Conservation (phyloP, 2,888 invertebrate species). For the Itoplectis maculator region DNA sequence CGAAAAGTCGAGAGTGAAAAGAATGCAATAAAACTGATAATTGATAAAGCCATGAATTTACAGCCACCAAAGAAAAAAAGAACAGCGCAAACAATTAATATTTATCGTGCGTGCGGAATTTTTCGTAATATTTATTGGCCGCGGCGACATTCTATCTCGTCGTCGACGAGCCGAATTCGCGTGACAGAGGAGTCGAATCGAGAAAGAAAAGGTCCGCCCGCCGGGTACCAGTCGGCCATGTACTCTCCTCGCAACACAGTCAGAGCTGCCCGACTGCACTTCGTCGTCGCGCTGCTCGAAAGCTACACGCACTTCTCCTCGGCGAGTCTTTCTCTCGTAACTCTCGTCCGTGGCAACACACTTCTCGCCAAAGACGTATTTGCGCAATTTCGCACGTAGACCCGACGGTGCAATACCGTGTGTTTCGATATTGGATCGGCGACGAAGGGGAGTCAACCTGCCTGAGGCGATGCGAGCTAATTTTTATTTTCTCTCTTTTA, state of each 20-base stretch:
- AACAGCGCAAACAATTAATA: not conserved
- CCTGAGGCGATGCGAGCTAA: not conserved
- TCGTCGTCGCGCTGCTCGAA: constrained; percentile 47
- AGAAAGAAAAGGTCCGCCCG: constrained; percentile 51
- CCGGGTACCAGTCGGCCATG: constrained; percentile 59
- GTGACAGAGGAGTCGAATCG: constrained; percentile 22
- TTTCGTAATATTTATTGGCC: constrained; percentile 6
- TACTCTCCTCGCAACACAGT: constrained; percentile 36
- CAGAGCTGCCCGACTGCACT: constrained; percentile 8
- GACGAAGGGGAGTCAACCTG: not conserved
- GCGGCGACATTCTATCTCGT: constrained; percentile 6
- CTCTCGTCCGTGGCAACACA: constrained; percentile 67
- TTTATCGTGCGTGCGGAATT: not conserved
- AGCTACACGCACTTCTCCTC: constrained; percentile 64
- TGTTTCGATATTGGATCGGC: constrained; percentile 22
- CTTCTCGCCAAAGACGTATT: constrained; percentile 59
- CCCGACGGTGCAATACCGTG: constrained; percentile 52
- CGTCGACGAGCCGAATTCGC: constrained; percentile 12
- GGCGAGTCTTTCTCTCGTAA: constrained; percentile 68
- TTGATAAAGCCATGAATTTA: not conserved
- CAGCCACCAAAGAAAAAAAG: not conserved
- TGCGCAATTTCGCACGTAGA: constrained; percentile 58
- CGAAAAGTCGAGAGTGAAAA: not conserved
- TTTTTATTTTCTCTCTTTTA: not conserved
- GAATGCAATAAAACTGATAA: not conserved